A percentile compares a stretch with the other conserved stretches of the same genome.
Evolutionary conservation across 2,888 invertebrate genomes (phyloP).

Genomic region (Phengaris arion): DNA sequence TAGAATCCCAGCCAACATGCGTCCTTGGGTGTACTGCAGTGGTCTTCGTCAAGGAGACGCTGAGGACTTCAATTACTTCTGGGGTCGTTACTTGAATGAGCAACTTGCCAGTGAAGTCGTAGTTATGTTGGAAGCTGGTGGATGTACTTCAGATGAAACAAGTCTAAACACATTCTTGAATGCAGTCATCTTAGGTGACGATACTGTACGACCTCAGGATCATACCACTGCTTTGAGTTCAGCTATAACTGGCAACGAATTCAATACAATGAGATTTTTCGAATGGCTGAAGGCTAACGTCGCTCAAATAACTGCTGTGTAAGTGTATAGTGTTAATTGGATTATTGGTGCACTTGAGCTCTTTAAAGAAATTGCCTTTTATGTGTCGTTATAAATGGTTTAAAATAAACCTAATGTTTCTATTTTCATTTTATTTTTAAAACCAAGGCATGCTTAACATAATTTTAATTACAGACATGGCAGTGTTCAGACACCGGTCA

Average conservation of each 20-base stretch:
- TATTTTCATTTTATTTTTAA: too few species aligned
- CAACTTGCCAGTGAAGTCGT: conserved; percentile 84
- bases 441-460: not conserved
- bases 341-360: not conserved
- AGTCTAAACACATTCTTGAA: conserved; percentile 55
- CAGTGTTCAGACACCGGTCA: conserved; percentile 52
- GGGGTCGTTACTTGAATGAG: conserved; percentile 79
- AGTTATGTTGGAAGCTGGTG: conserved; percentile 82
- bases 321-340: conserved; percentile 20
- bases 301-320: conserved; percentile 45
- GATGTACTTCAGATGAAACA: conserved; percentile 80
- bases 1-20: conserved; percentile 64
- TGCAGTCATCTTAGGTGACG: conserved; percentile 50
- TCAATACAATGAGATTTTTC: conserved; percentile 77
- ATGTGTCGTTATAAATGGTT: too few species aligned
- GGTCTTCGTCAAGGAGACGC: conserved; percentile 82
- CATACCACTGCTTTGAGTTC: conserved; percentile 61
- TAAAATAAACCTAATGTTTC: too few species aligned
- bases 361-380: not conserved
- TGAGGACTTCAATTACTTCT: conserved; percentile 83
- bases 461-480: conserved; percentile 50
- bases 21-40: conserved; percentile 86
- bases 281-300: conserved; percentile 69
- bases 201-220: conserved; percentile 67
- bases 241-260: conserved; percentile 76